phyloP scores from a whole-genome alignment of 2,888 invertebrate genomes.

The Seira ritae region DNA sequence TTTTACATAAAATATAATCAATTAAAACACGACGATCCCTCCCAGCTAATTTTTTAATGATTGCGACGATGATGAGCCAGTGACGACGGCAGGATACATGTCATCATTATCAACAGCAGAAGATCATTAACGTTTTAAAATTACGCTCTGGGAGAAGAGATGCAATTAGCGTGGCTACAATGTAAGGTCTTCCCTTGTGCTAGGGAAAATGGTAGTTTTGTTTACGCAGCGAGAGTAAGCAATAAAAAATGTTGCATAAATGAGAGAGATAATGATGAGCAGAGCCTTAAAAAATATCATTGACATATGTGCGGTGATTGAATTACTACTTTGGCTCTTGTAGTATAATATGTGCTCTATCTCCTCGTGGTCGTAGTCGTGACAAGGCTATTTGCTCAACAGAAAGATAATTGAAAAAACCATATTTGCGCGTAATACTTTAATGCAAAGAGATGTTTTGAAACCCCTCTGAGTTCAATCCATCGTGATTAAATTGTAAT shows the following conservation, averaged over 20 bases:
- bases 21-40: constrained; percentile 5
- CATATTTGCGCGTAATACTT: no score
- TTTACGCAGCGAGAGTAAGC: background rate
- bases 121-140: background rate
- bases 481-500: background rate
- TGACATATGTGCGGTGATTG: background rate
- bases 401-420: background rate
- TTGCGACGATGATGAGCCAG: background rate
- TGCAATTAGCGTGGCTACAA: background rate
- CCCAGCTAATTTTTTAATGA: constrained; percentile 6
- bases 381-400: background rate
- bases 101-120: background rate
- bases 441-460: background rate
- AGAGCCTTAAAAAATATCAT: background rate
- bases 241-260: constrained; percentile 6
- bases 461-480: background rate
- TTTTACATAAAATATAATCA: background rate
- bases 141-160: background rate
- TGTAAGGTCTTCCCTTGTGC: background rate
- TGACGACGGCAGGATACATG: background rate
- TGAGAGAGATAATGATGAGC: background rate
- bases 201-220: background rate
- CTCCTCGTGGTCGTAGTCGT: background rate
- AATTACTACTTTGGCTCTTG: background rate
- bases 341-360: no score